A percentile compares a stretch with the other conserved stretches of the same genome.
Evolutionary conservation across 2,113 vertebrate genomes (phyloP).

Genomic region (Triplophysa dalaica): DNA sequence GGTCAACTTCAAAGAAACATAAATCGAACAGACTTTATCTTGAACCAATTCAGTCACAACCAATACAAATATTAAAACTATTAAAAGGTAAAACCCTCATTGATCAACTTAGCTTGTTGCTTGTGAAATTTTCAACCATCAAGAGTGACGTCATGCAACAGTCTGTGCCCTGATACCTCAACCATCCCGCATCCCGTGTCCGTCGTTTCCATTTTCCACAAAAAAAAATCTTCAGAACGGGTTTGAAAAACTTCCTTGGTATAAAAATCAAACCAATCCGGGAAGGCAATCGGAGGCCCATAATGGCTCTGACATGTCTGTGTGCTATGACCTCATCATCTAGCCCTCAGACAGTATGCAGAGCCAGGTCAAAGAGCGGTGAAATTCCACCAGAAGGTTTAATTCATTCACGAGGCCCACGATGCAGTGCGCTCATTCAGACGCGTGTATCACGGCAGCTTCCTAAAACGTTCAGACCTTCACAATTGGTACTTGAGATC

Average conservation of each 20-base stretch:
- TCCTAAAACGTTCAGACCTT: neutral
- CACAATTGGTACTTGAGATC: conserved; percentile 47
- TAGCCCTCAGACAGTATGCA: conserved; percentile 37
- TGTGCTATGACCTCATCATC: conserved; percentile 52
- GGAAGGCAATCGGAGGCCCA: neutral
- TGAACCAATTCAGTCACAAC: no score
- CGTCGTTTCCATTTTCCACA: conserved; percentile 46
- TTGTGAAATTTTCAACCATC: no score
- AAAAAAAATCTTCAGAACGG: conserved; percentile 40
- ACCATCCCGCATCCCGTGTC: conserved; percentile 21
- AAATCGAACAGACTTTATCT: no score
- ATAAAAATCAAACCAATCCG: conserved; percentile 38
- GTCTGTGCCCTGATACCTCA: conserved; percentile 36
- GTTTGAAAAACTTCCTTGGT: conserved; percentile 47
- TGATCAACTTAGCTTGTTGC: no score
- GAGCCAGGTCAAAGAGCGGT: conserved; percentile 42
- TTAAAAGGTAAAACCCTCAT: no score
- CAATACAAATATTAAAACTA: no score
- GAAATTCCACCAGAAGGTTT: conserved; percentile 48
- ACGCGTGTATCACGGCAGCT: neutral
- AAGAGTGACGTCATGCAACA: conserved; percentile 34
- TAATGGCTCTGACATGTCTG: conserved; percentile 53
- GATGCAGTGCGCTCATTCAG: neutral
- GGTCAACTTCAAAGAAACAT: no score
- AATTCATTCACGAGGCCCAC: conserved; percentile 11